These are phyloP conservation scores for Pangasius krempfi DNA, from an alignment of 2,797 vertebrate species.

Conservation along the genomic window DNA sequence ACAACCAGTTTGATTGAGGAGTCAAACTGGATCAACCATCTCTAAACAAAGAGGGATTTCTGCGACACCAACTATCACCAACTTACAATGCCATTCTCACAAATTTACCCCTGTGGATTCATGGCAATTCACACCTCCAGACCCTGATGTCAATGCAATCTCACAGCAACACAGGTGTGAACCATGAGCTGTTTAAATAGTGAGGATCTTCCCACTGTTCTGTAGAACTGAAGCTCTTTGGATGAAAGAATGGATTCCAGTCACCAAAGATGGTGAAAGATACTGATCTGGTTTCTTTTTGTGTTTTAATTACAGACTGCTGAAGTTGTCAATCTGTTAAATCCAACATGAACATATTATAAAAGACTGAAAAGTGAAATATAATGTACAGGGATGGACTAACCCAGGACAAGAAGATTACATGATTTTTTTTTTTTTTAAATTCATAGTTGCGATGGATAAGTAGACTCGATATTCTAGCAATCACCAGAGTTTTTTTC, in stretches of 20 bases:
- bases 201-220: not conserved
- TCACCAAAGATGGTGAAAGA: too few relatives aligned
- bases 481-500: not conserved
- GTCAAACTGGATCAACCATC: not conserved
- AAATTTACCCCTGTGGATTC: not conserved
- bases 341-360: not conserved
- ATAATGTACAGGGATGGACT: not conserved
- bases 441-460: not conserved
- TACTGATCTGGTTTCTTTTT: not conserved
- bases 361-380: not conserved
- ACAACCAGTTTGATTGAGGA: not conserved
- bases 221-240: not conserved
- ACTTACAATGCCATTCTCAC: not conserved
- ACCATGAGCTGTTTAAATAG: not conserved
- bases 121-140: not conserved
- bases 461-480: not conserved
- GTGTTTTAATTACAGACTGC: not conserved
- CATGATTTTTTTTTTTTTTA: not conserved
- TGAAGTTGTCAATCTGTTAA: not conserved
- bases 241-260: not conserved
- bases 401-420: not conserved
- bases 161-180: not conserved
- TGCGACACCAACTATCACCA: not conserved
- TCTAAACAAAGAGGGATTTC: not conserved
- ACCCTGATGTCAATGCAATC: constrained; percentile 16